Base-by-base conservation (phyloP, 2,113 vertebrate species). In the Acrocephalus kingi region DNA sequence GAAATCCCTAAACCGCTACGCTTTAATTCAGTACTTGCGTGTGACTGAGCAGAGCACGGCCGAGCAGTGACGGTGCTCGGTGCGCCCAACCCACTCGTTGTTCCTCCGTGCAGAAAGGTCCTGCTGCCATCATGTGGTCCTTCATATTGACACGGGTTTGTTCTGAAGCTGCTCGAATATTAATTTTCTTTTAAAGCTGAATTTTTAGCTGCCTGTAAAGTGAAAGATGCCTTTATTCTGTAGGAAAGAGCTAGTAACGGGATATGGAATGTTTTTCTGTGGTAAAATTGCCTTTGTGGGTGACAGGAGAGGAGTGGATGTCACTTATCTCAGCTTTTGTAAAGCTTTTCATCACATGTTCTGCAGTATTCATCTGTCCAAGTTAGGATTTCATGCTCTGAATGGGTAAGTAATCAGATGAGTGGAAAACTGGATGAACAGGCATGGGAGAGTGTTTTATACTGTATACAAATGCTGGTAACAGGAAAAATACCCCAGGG, bases 111-210 rank as follows among this genome's bases (percentile, higher is more conserved):
- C 77, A 20, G 59, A 94, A 89, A 92, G 90, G 64, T 91, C 58
- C n/a, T 79, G 90, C 71, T 91, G 91, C 81, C 84, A 66, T 91
- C 90, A 62, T 46, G 85, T 67, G 93, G 86, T 73, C 35, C 45
- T 35, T 31, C 45, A 7, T 18, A 3, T 9, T 16, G 25, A 9
- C 7, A 21, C 6, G 2, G 33, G 7, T n/a, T 73, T 46, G 7
- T 24, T 48, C 35, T 31, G 31, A 28, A 33, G 19, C 54, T 64
- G 17, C 33, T 59, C 28, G 3, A n/a, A 35, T 14, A 8, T 31
- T 17, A 7, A 9, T 71, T 84, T 59, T 23, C 11, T 1, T 71
- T 62, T 21, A 37, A 41, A 71, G 16, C 11, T 17, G 10, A 52
- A 1, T 3, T 71, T 90, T 45, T 71, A 81, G 23, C 13, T 46